A percentile compares a stretch with the other conserved stretches of the same genome.
These are phyloP conservation scores for Galaxea fascicularis DNA, from an alignment of 92 coral and sea anemone species.

Conservation along the genomic window DNA sequence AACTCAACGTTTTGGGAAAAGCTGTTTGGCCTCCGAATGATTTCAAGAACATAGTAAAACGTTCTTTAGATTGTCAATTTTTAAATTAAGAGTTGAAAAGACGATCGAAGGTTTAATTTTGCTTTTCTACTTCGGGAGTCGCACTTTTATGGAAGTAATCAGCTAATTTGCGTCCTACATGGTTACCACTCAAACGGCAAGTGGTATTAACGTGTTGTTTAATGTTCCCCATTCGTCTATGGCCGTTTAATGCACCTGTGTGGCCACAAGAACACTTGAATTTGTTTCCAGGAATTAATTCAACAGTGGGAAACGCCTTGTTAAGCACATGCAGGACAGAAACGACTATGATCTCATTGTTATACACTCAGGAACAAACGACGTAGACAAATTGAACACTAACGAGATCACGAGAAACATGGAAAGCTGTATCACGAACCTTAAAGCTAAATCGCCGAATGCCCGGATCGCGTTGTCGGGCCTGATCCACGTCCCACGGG, in stretches of 20 bases:
- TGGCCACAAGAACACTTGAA: too few relatives aligned
- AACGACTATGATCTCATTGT: conserved; percentile 23
- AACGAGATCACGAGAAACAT: background rate
- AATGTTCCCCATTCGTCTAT: conserved; percentile 27
- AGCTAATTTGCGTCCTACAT: background rate
- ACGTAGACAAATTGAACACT: background rate
- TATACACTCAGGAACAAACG: conserved; percentile 16
- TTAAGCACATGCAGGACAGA: conserved; percentile 16
- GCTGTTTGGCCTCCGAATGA: background rate
- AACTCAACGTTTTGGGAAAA: background rate
- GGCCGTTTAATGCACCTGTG: too few relatives aligned
- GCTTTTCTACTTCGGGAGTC: background rate
- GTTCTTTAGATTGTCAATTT: background rate
- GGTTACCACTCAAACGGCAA: conserved; percentile 11
- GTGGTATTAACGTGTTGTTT: conserved; percentile 29
- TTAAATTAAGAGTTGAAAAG: background rate
- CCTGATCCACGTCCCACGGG: conserved; percentile 13
- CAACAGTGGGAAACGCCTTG: too few relatives aligned
- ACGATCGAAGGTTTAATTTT: background rate
- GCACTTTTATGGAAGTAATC: conserved; percentile 7
- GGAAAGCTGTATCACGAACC: conserved; percentile 1
- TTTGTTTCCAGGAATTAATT: too few relatives aligned
- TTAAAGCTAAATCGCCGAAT: background rate
- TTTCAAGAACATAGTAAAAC: background rate
- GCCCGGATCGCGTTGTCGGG: background rate